Conservation (phyloP, 1,140 invertebrate genomes). For the Leptinotarsa texana region DNA sequence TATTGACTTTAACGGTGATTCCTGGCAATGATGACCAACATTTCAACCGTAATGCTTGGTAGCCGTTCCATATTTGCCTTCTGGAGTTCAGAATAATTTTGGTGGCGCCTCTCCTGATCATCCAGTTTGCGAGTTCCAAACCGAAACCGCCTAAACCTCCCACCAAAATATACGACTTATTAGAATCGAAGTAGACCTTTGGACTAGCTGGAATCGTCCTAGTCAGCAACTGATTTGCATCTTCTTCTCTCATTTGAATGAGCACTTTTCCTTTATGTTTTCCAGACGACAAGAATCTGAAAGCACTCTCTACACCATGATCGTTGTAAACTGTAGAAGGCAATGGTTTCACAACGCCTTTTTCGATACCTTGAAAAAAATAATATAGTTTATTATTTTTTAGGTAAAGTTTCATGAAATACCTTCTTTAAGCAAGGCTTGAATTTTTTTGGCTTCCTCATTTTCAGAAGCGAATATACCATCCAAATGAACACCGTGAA, state of each 20-base stretch:
- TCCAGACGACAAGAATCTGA: slow-evolving; percentile 92
- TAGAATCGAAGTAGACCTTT: slow-evolving; percentile 50
- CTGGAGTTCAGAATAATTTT: slow-evolving; percentile 81
- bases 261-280: slow-evolving; percentile 97
- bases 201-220: background rate
- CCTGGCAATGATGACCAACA: slow-evolving; percentile 70
- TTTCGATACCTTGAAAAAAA: slow-evolving; percentile 1
- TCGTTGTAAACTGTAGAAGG: background rate
- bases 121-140: slow-evolving; percentile 87
- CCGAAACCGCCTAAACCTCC: slow-evolving; percentile 90
- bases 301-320: slow-evolving; percentile 52
- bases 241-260: slow-evolving; percentile 81
- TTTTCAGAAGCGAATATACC: slow-evolving; percentile 65
- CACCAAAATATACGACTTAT: slow-evolving; percentile 63
- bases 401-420: background rate
- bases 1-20: slow-evolving; percentile 73
- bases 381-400: background rate
- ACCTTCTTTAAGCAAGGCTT: slow-evolving; percentile 76
- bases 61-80: slow-evolving; percentile 76
- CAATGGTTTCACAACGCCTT: slow-evolving; percentile 12
- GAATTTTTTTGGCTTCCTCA: slow-evolving; percentile 72
- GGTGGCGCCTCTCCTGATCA: slow-evolving; percentile 76
- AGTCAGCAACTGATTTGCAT: slow-evolving; percentile 56
- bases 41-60: slow-evolving; percentile 77
- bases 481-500: slow-evolving; percentile 88